Evolutionary conservation across 2,888 invertebrate genomes (phyloP), one percentile per base, ranked within the genome.

Genomic region (Acanthopleura granulata): DNA sequence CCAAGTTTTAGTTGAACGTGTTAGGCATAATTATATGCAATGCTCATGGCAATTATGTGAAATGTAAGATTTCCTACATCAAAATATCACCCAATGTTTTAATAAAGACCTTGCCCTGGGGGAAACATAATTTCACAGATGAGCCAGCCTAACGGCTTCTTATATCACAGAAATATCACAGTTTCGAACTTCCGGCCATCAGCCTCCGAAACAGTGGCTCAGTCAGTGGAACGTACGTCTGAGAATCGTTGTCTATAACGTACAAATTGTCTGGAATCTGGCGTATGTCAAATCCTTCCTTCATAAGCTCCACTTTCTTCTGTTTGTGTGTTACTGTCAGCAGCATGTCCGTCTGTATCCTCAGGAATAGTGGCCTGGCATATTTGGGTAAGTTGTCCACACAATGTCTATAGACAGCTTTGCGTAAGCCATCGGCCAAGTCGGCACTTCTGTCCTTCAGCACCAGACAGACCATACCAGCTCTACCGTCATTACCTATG

Each of bases 341-440:
- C n/a, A 69, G 62, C 50, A 79, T 51, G 40, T 77, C 73, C 0
- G 18, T 22, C 29, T 74, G 74, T 18, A 81, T 50, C 6, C 81
- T 74, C 18, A 81, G 61, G 71, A 81, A 81, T 3, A 82, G 22
- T 6, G 83, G 81, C 16, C 78, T 40, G 61, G 81, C 81, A 62
- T 81, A 81, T 11, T 72, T 15, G 1, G 81, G 78, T 14, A 81
- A 74, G 29, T 72, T 57, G 15, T 72, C 75, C 25, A 66, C 51
- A 66, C 72, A 76, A 49, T 73, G 71, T 3, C 15, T 14, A 72
- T 74, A 80, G n/a, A 73, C 62, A 0, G 49, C 75, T 16, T n/a
- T 50, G 4, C 79, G 77, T 12, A 81, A 74, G 1, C 49, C 40
- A 29, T 72, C 66, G 3, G 75, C 6, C 3, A 3, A 22, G 0